A percentile compares a stretch with the other conserved stretches of the same genome.
Conservation (phyloP, 2,888 invertebrate species). For the Drosophila atripex region DNA sequence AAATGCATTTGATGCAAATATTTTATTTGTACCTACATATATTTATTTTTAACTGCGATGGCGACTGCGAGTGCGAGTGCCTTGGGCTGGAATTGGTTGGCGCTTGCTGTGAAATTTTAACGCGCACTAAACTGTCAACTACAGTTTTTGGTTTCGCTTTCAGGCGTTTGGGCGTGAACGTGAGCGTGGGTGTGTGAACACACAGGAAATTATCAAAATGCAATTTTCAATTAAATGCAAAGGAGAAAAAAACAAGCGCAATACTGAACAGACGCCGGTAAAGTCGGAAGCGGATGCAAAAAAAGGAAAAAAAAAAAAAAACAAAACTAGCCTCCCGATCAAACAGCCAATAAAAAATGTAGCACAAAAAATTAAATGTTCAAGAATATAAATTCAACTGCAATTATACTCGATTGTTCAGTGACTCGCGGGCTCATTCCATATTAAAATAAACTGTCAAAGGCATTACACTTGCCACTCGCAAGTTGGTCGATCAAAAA, state of each 20-base stretch:
- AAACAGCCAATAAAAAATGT: background rate
- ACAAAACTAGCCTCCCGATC: background rate
- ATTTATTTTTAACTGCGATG: constrained; percentile 59
- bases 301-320: constrained; percentile 2
- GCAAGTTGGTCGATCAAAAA: constrained; percentile 1
- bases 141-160: constrained; percentile 58
- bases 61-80: constrained; percentile 12
- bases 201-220: constrained; percentile 62
- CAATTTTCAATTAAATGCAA: constrained; percentile 53
- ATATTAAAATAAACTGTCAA: constrained; percentile 8
- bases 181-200: background rate
- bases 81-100: constrained; percentile 25
- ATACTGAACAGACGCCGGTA: background rate
- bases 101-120: constrained; percentile 34
- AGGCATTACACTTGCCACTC: background rate
- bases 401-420: background rate
- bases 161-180: constrained; percentile 34
- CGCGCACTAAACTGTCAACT: constrained; percentile 60
- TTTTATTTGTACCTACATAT: constrained; percentile 34
- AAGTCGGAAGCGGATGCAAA: constrained; percentile 12
- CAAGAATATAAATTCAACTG: constrained; percentile 10
- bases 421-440: background rate
- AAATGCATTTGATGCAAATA: constrained; percentile 50
- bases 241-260: constrained; percentile 7
- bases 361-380: background rate